Base-by-base conservation (phyloP, 2,888 invertebrate genomes). In the Exephanes ischioxanthus region DNA sequence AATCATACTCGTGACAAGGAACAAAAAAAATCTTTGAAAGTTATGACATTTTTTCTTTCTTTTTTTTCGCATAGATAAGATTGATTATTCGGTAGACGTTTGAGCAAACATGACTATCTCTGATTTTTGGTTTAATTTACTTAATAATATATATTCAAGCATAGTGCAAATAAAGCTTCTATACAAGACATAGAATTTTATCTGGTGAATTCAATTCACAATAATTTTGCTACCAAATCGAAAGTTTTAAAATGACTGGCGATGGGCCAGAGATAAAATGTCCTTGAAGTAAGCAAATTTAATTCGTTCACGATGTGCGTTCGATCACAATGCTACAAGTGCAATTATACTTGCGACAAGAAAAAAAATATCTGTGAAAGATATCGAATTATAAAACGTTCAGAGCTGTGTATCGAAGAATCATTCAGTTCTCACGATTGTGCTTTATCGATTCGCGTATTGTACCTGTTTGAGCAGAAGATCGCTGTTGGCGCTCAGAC, bases 401-500 rank as follows among this genome's bases (percentile, higher is more conserved):
- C 7, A 14, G 11, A 67, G 53, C 19, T 2, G 6, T 55, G 53
- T 61, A 53, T 14, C 61, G 22, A 11, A 7, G 14, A 67, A 55
- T 73, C 19, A 22, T 55, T 53, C 58, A 58, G 68, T 73, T 41
- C 45, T 63, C 37, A 45, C 9, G 26, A 11, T 37, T 7, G 2
- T n/a, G 1, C 22, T 6, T n/a, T 75, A 26, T 68, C 26, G 22
- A 77, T 37, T 19, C 11, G 58, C 63, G 73, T 53, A 48, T 45
- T 87, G 94, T 96, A 98, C 98, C 97, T 98, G 98, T 95, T 98
- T 98, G 75, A 98, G 94, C 75, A 98, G 95, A 89, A 98, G 95
- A 94, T 98, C 98, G 89, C 98, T 98, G 94, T 98, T 98, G 90
- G 98, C 97, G 94, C 98, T 98, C 91, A 98, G 96, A 94, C 98